Conservation (phyloP, 2,797 vertebrate genomes). For the Hemibagrus guttatus region DNA sequence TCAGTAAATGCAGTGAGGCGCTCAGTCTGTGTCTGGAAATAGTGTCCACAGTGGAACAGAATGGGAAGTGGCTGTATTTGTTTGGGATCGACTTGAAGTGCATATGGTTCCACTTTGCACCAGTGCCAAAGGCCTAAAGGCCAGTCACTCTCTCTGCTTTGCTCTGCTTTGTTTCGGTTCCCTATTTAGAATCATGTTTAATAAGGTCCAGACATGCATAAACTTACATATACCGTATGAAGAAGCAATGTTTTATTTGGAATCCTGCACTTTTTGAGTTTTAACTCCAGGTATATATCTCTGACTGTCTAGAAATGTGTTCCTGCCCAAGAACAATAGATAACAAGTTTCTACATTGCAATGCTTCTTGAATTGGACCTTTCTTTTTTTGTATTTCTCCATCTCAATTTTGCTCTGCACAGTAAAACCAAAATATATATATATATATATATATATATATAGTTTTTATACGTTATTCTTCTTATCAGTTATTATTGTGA, state of each 20-base stretch:
- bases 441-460: too few species aligned
- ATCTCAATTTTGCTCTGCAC: not conserved
- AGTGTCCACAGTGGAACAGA: constrained; percentile 53
- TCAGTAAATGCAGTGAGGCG: constrained; percentile 57
- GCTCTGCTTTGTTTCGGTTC: constrained; percentile 44
- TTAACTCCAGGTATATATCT: not conserved
- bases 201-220: constrained; percentile 28
- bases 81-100: constrained; percentile 57
- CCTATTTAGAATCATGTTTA: constrained; percentile 49
- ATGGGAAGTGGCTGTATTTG: constrained; percentile 52
- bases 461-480: not conserved
- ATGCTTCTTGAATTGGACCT: not conserved
- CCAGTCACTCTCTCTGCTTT: constrained; percentile 45
- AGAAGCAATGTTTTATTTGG: not conserved
- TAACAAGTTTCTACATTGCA: not conserved
- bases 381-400: not conserved
- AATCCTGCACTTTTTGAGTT: not conserved
- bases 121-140: constrained; percentile 56
- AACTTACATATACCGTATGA: constrained; percentile 38
- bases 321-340: not conserved
- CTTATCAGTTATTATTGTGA: not conserved
- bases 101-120: constrained; percentile 69
- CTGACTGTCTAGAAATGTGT: not conserved
- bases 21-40: constrained; percentile 62
- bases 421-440: too few species aligned